phyloP scores from a whole-genome alignment of 1,140 invertebrate species.

The Acromyrmex echinatior region DNA sequence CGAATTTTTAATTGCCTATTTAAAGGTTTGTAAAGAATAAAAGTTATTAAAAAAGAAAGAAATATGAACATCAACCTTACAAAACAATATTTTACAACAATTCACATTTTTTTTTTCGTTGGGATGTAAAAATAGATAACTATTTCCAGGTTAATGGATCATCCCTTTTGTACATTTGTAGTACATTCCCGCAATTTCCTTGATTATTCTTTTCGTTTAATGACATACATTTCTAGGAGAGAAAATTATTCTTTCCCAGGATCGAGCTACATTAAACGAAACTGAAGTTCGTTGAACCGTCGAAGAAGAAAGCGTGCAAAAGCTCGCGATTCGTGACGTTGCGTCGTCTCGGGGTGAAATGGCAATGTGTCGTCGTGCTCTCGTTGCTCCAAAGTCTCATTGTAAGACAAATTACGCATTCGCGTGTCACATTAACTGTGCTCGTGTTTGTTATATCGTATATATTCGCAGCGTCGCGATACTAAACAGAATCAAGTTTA shows the following conservation, averaged over 20 bases:
- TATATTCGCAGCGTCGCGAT: neutral
- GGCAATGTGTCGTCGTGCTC: constrained; percentile 52
- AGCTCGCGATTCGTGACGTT: constrained; percentile 34
- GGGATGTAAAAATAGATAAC: too few species aligned
- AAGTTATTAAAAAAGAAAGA: too few species aligned
- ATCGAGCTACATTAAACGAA: neutral
- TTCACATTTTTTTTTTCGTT: too few species aligned
- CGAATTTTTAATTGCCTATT: too few species aligned
- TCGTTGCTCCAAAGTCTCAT: constrained; percentile 30
- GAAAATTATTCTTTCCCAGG: neutral
- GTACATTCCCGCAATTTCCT: constrained; percentile 11
- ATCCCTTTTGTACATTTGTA: neutral
- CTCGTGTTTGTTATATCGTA: neutral
- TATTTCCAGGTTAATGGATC: neutral
- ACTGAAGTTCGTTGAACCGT: constrained; percentile 55
- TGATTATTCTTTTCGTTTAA: neutral
- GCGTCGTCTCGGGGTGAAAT: constrained; percentile 27
- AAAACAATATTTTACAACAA: too few species aligned
- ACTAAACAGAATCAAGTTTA: neutral
- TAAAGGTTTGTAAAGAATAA: too few species aligned
- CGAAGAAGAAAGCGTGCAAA: constrained; percentile 36
- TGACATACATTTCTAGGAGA: neutral
- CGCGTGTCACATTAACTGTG: constrained; percentile 53
- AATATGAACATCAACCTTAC: too few species aligned
- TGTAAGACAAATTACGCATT: constrained; percentile 54